Percentiles rank a stretch among this genome's conserved stretches.
phyloP scores from a whole-genome alignment of 2,797 vertebrate genomes.

The Tragelaphus oryx region DNA sequence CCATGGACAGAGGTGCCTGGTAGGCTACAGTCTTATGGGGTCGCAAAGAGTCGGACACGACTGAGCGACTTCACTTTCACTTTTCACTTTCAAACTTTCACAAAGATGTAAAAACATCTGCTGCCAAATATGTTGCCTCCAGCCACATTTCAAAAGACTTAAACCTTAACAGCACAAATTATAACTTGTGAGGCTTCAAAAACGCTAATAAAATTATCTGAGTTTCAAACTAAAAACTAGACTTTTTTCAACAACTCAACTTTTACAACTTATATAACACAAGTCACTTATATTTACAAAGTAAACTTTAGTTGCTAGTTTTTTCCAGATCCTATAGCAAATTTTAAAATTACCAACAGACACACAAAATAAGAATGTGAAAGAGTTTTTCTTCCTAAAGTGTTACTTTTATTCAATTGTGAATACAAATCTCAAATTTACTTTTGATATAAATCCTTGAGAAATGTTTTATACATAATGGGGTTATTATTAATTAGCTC shows the following conservation, averaged over 20 bases:
- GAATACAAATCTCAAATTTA: slow-evolving; percentile 47
- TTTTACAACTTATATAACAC: not conserved
- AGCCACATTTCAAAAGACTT: slow-evolving; percentile 43
- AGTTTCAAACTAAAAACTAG: slow-evolving; percentile 31
- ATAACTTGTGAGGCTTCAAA: not conserved
- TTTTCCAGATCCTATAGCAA: not conserved
- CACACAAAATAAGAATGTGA: not conserved
- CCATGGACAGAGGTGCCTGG: no score
- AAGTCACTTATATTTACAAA: slow-evolving; percentile 16
- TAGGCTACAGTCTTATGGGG: no score
- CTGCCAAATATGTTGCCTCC: not conserved
- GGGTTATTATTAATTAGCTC: not conserved
- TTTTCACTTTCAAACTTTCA: slow-evolving; percentile 6
- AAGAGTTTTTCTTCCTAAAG: not conserved
- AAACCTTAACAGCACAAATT: slow-evolving; percentile 16
- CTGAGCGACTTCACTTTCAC: no score
- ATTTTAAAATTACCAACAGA: slow-evolving; percentile 16
- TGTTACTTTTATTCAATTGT: slow-evolving; percentile 8
- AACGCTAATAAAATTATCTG: not conserved
- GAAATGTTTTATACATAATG: slow-evolving; percentile 25
- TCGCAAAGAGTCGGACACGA: no score
- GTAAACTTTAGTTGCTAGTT: not conserved
- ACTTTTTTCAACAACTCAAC: slow-evolving; percentile 6
- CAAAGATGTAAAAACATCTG: not conserved
- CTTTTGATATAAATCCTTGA: not conserved